These are phyloP conservation scores for Argyrosomus regius DNA, from an alignment of 2,797 vertebrate species.

Conservation along the genomic window DNA sequence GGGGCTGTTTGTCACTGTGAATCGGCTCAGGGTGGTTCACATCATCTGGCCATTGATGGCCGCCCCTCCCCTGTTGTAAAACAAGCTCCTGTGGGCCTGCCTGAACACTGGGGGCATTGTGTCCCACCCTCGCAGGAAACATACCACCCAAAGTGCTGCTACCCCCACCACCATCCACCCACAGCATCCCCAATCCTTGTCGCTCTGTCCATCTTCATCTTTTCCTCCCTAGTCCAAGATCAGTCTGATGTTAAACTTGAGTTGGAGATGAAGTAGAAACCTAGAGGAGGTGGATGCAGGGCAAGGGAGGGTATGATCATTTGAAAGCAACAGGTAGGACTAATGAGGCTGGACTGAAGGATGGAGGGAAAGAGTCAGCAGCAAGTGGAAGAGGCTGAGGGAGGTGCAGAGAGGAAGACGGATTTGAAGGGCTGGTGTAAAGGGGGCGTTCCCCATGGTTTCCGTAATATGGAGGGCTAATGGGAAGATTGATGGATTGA, in stretches of 20 bases:
- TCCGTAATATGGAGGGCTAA: constrained; percentile 93
- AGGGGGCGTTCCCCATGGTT: constrained; percentile 89
- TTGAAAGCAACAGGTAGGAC: constrained; percentile 51
- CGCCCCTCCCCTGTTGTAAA: constrained; percentile 99
- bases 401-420: constrained; percentile 63
- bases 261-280: neutral
- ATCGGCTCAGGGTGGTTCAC: constrained; percentile 94
- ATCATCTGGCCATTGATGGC: constrained; percentile 91
- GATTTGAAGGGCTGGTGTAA: constrained; percentile 84
- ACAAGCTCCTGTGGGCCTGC: constrained; percentile 88
- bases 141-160: constrained; percentile 98
- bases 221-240: neutral
- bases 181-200: constrained; percentile 78
- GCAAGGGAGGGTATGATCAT: neutral
- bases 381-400: constrained; percentile 83
- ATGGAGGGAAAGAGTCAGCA: constrained; percentile 71
- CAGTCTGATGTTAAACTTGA: constrained; percentile 14
- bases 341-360: constrained; percentile 34
- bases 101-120: constrained; percentile 95
- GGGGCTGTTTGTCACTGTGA: constrained; percentile 93
- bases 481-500: constrained; percentile 98
- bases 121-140: constrained; percentile 82
- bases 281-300: too few relatives aligned
- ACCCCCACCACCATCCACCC: constrained; percentile 68
- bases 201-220: constrained; percentile 44